A percentile compares a stretch with the other conserved stretches of the same genome.
phyloP scores from a whole-genome alignment of 2,113 vertebrate species.

The Rattus norvegicus region GRCr8 NC_086027.1:50700501-50701000 shows the following conservation, averaged over 20 bases:
- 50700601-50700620: not conserved
- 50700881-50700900: not conserved
- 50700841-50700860: not conserved
- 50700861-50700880: not conserved
- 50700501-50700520: not conserved
- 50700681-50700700: not conserved
- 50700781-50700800: not conserved
- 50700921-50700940: not conserved
- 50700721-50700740: not conserved
- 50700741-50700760: not conserved
- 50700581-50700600: not conserved
- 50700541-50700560: not conserved
- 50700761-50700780: not conserved
- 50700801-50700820: not conserved
- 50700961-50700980: not conserved
- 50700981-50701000: not conserved
- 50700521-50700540: not conserved
- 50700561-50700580: not conserved
- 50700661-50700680: not conserved
- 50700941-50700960: not conserved
- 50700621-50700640: not conserved
- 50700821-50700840: not conserved
- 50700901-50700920: not conserved
- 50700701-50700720: not conserved
- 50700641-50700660: not conserved